Conservation (phyloP, 1,140 invertebrate genomes). For the Diplogasteroides magnus region DNA sequence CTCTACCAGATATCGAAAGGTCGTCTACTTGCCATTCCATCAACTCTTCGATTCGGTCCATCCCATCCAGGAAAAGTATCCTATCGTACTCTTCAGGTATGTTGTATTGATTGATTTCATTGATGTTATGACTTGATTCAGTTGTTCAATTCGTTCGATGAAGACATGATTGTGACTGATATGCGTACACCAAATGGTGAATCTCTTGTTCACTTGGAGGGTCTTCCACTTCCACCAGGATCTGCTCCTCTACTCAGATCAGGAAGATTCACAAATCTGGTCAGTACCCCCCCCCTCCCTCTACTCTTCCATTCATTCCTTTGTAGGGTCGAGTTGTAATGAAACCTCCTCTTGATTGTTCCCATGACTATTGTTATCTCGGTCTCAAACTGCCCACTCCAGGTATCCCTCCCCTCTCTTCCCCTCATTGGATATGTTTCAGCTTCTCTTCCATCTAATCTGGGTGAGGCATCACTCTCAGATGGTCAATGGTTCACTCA, state of each 20-base stretch:
- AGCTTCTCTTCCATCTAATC: neutral
- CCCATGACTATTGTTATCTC: constrained; percentile 69
- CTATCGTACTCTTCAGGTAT: constrained; percentile 60
- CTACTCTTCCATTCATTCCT: constrained; percentile 27
- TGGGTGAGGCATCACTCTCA: constrained; percentile 52
- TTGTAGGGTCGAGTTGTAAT: constrained; percentile 65
- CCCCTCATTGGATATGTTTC: neutral
- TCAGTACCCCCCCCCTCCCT: constrained; percentile 2
- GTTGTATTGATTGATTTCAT: constrained; percentile 16
- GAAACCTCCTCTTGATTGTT: constrained; percentile 68
- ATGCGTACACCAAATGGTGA: constrained; percentile 36
- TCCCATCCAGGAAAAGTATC: constrained; percentile 74
- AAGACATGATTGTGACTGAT: constrained; percentile 37
- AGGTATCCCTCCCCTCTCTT: constrained; percentile 58
- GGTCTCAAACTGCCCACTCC: constrained; percentile 63
- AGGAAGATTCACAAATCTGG: constrained; percentile 26
- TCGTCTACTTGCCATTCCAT: constrained; percentile 77
- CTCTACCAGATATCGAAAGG: constrained; percentile 60
- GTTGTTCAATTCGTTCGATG: constrained; percentile 44
- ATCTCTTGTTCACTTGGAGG: constrained; percentile 43
- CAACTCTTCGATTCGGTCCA: constrained; percentile 67
- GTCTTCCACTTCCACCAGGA: constrained; percentile 12
- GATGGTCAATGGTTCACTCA: constrained; percentile 69
- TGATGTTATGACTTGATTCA: constrained; percentile 20
- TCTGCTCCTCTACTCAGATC: constrained; percentile 22